Evolutionary conservation across 1,140 invertebrate species (phyloP), one percentile per base, ranked within the genome.

Genomic region (Anagrus nilaparvatae): DNA sequence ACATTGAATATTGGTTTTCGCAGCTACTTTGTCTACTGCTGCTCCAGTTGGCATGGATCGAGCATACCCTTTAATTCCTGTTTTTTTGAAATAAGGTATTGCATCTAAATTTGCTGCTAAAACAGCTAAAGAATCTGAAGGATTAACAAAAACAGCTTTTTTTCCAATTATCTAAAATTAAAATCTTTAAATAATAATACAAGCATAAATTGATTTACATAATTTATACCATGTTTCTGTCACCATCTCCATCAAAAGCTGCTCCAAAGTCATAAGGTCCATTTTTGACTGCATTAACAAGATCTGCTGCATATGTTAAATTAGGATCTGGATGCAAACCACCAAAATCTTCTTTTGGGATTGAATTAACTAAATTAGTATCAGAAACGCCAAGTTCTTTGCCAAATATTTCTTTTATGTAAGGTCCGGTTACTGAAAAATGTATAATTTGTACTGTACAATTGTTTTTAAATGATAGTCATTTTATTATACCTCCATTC

Each of bases 271-370:
- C 89, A 60, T 87, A 87, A 37, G 82, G 78, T 2, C 87, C 84
- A 50, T 78, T 73, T 54, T 80, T 77, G 36, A 96, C 75, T 3
- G 77, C 71, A 28, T 82, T 67, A 0, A 96, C 91, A 23, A 98
- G 75, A 59, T 88, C 81, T 32, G 79, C 81, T 12, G 92, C 92
- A 69, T 97, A 97, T 0, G 95, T 98, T 23, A 99, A 72, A 74
- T 99, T 99, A 16, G 97, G 97, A 74, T 99, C 97, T 1, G 97
- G 97, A 71, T 99, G 96, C 33, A 84, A 74, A 21, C 93, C 94
- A 16, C 95, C 95, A 70, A 99, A 99, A 71, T 99, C 95, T 50
- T 87, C 80, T 37, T 95, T 61, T 0, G 92, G 88, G 3, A 72
- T 75, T 27, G 77, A 77, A 28, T 82, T 72, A 27, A 90, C 82